These are phyloP conservation scores for Drosophila leontia DNA, from an alignment of 1,140 invertebrate genomes.

Conservation along the genomic window DNA sequence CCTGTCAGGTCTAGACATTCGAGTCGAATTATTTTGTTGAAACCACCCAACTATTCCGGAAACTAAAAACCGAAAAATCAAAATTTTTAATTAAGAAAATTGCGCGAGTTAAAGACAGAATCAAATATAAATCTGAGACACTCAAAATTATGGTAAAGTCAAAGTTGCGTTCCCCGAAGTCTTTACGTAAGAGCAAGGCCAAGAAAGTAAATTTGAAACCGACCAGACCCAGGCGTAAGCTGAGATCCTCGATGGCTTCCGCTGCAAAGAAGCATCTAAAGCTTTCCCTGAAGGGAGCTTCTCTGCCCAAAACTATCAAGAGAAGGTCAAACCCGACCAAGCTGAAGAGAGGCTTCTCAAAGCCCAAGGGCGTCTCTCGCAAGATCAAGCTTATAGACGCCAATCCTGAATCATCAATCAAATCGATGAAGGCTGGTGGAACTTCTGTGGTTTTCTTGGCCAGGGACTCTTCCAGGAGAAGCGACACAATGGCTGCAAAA, in stretches of 20 bases:
- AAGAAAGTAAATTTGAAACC: not conserved
- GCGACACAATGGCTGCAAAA: not conserved
- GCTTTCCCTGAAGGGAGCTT: not conserved
- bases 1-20: constrained; percentile 16
- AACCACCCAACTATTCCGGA: not conserved
- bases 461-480: not conserved
- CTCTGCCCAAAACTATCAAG: not conserved
- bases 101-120: not conserved
- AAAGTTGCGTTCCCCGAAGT: not conserved
- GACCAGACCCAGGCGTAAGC: not conserved
- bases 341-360: not conserved
- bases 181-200: not conserved
- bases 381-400: constrained; percentile 12
- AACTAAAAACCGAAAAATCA: not conserved
- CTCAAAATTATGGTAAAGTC: constrained; percentile 15
- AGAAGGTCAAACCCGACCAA: not conserved
- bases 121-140: not conserved
- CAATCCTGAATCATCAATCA: not conserved
- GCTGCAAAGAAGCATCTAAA: not conserved
- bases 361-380: not conserved
- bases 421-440: not conserved
- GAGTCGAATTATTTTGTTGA: not conserved
- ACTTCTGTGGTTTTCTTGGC: constrained; percentile 33
- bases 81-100: constrained; percentile 13
- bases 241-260: not conserved